These are phyloP conservation scores for Butastur rufipennis DNA, from an alignment of 2,113 vertebrate species.

Conservation along the genomic window DNA sequence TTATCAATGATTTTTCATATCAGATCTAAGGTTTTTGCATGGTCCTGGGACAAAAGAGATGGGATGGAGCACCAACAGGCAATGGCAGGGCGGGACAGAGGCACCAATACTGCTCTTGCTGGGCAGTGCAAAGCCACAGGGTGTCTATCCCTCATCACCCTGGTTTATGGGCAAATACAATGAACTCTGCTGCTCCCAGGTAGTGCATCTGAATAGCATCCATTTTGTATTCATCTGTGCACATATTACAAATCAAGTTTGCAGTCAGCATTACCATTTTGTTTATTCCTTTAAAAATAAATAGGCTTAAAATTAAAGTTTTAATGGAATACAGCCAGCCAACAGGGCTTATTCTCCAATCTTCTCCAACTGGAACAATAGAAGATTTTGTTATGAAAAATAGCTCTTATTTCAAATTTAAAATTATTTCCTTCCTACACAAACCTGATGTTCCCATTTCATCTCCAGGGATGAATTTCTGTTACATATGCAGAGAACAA, in stretches of 20 bases:
- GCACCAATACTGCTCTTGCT: background rate
- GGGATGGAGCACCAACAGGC: background rate
- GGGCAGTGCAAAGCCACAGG: background rate
- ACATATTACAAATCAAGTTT: background rate
- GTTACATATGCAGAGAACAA: background rate
- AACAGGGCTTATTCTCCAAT: background rate
- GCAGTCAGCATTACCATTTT: background rate
- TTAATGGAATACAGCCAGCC: background rate
- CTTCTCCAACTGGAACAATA: background rate
- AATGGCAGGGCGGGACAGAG: accelerated
- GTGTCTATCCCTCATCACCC: background rate
- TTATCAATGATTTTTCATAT: accelerated
- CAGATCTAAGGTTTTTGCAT: background rate
- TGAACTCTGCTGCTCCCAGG: background rate
- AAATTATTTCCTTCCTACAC: background rate
- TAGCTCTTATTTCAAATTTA: background rate
- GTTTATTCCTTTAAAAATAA: background rate
- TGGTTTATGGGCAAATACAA: background rate
- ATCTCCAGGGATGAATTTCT: background rate
- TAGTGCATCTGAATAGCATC: background rate
- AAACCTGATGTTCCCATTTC: background rate
- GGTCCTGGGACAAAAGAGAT: background rate
- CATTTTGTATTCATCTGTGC: background rate
- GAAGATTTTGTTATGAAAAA: background rate
- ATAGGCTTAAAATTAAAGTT: background rate